Conservation (phyloP, 2,797 vertebrate species). For the Onychomys arenicola region DNA sequence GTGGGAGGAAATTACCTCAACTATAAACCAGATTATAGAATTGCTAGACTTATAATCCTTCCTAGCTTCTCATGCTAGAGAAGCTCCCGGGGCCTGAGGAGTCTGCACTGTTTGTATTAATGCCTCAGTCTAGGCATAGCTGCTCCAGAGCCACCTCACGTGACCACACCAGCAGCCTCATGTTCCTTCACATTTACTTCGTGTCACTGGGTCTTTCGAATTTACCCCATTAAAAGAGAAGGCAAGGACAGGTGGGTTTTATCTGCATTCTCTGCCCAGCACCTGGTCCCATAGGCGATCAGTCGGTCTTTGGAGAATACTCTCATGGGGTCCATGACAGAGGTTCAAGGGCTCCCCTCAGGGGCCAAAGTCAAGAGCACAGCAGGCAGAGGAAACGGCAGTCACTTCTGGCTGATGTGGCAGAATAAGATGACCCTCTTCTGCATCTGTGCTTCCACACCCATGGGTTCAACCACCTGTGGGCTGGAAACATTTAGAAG, state of each 20-base stretch:
- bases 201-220: fast-evolving
- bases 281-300: background rate
- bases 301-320: background rate
- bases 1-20: background rate
- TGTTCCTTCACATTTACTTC: background rate
- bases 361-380: background rate
- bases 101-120: background rate
- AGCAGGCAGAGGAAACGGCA: too few relatives aligned
- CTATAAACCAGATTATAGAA: background rate
- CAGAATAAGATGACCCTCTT: background rate
- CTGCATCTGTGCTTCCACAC: too few relatives aligned
- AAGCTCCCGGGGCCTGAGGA: background rate
- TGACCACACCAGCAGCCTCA: fast-evolving
- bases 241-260: background rate
- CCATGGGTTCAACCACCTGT: background rate
- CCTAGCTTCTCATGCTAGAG: background rate
- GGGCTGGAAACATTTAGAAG: background rate
- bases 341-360: background rate
- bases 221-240: background rate
- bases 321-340: fast-evolving
- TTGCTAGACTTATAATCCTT: background rate
- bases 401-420: background rate
- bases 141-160: background rate
- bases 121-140: background rate
- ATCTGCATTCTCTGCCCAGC: background rate